These are phyloP conservation scores for Acanthacorydalis orientalis DNA, from an alignment of 2,888 invertebrate genomes.

Conservation along the genomic window DNA sequence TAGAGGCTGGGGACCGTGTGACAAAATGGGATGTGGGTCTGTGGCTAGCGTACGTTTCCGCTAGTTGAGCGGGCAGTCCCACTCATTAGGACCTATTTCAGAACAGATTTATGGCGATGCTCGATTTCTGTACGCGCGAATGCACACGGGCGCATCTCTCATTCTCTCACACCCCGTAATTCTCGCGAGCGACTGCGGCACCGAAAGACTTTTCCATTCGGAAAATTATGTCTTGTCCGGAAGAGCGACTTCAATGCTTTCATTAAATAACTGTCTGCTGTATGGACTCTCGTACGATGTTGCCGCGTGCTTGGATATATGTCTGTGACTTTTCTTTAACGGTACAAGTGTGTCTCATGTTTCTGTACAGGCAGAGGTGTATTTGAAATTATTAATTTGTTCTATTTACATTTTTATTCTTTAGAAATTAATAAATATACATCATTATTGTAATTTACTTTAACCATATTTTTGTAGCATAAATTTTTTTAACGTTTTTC, in stretches of 20 bases:
- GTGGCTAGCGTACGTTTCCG: neutral
- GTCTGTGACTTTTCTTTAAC: too few relatives aligned
- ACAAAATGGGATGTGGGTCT: neutral
- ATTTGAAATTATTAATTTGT: too few relatives aligned
- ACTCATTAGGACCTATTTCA: neutral
- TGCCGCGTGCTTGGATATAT: too few relatives aligned
- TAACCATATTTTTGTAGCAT: too few relatives aligned
- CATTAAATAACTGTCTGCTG: neutral
- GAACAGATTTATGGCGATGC: neutral
- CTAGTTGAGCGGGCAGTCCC: conserved; percentile 1
- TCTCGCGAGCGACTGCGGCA: neutral
- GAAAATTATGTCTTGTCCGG: neutral
- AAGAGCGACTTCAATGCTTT: neutral
- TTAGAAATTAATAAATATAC: too few relatives aligned
- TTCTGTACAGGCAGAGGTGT: too few relatives aligned
- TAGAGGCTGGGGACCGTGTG: neutral
- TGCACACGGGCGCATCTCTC: neutral
- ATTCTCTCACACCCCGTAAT: neutral
- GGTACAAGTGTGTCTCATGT: too few relatives aligned
- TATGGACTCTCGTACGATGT: too few relatives aligned
- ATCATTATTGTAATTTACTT: too few relatives aligned
- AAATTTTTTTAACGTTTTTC: too few relatives aligned
- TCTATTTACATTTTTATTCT: too few relatives aligned
- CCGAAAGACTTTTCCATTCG: neutral
- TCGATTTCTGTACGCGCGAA: too few relatives aligned